These are phyloP conservation scores for Indicator indicator DNA, from an alignment of 2,113 vertebrate genomes.

Conservation along the genomic window DNA sequence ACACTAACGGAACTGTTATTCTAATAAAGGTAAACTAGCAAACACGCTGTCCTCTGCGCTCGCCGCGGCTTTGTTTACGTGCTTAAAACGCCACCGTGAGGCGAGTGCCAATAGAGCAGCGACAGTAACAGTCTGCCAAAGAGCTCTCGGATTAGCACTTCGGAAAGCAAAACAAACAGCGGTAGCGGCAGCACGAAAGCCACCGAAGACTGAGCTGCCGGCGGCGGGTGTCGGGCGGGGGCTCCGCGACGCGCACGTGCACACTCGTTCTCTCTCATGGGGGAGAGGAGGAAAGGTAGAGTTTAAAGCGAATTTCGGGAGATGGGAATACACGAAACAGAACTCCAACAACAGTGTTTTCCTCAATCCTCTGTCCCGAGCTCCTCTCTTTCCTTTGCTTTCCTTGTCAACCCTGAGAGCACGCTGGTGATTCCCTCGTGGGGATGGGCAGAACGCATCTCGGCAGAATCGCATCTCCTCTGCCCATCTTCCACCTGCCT, in stretches of 20 bases:
- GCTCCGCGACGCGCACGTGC: not conserved
- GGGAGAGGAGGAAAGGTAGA: not conserved
- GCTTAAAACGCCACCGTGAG: conserved; percentile 82
- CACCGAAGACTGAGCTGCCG: not conserved
- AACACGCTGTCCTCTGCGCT: not conserved
- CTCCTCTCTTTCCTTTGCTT: not conserved
- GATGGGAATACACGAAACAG: not conserved
- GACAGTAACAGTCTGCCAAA: not conserved
- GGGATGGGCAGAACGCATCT: rapidly evolving
- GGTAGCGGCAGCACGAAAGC: not conserved
- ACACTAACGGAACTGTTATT: conserved; percentile 52
- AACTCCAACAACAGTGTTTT: rapidly evolving
- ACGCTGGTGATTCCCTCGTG: not conserved
- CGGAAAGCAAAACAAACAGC: not conserved
- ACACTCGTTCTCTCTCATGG: rapidly evolving
- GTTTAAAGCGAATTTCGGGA: not conserved
- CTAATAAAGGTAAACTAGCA: conserved; percentile 22
- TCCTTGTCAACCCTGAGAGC: not conserved
- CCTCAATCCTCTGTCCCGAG: not conserved
- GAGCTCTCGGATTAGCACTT: conserved; percentile 46
- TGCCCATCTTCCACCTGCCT: not conserved
- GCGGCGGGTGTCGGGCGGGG: not conserved
- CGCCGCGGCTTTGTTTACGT: conserved; percentile 59
- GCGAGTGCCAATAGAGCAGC: conserved; percentile 51
- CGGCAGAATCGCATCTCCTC: not conserved